phyloP scores from a whole-genome alignment of 2,888 invertebrate genomes.

The Orthosia gothica region DNA sequence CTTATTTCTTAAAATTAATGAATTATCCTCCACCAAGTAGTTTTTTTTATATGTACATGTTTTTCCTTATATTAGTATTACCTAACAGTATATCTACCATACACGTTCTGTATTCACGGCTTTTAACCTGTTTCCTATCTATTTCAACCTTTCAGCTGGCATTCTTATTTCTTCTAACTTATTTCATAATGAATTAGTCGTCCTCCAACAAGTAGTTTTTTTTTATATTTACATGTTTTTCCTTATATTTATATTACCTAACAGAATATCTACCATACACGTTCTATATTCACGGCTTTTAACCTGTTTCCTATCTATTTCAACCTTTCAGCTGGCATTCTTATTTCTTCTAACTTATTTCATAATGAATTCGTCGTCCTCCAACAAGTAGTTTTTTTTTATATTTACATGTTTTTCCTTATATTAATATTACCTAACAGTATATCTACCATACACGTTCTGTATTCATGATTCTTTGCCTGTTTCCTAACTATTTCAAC shows the following conservation, averaged over 20 bases:
- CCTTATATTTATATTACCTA: not conserved
- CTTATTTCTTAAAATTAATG: not conserved
- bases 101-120: not conserved
- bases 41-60: conserved; percentile 11
- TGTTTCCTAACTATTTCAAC: not conserved
- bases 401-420: conserved; percentile 11
- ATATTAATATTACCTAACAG: not conserved
- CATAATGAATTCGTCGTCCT: not conserved
- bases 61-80: not conserved
- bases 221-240: conserved; percentile 11
- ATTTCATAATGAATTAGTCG: not conserved
- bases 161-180: not conserved
- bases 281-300: not conserved
- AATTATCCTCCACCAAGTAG: no score
- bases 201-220: no score
- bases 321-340: no score
- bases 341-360: not conserved
- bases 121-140: not conserved
- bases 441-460: no score
- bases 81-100: not conserved
- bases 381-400: no score
- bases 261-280: no score
- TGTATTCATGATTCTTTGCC: not conserved
- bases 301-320: not conserved
- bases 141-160: not conserved